phyloP scores from a whole-genome alignment of 2,797 vertebrate species.

The Scleropages formosus region DNA sequence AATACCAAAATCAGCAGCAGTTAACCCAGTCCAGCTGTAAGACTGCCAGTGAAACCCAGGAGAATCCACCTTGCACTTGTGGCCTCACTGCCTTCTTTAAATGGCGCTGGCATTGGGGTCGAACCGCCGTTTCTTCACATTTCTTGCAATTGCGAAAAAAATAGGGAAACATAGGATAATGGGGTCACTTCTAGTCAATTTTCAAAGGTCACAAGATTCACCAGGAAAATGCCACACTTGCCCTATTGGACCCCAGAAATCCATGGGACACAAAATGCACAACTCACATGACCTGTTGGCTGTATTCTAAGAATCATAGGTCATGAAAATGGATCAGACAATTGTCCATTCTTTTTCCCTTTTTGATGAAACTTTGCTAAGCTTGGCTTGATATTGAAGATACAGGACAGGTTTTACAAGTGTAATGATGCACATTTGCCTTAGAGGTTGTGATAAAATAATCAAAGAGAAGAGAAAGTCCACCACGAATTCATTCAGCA shows the following conservation, averaged over 20 bases:
- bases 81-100: constrained; percentile 60
- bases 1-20: constrained; percentile 47
- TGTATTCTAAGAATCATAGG: neutral
- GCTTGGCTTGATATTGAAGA: neutral
- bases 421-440: neutral
- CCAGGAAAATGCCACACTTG: constrained; percentile 29
- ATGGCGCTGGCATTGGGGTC: constrained; percentile 79
- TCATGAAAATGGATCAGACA: neutral
- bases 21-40: constrained; percentile 54
- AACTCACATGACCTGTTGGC: neutral
- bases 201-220: constrained; percentile 21
- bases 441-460: neutral
- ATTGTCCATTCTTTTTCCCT: neutral
- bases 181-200: constrained; percentile 52
- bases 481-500: neutral
- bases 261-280: neutral
- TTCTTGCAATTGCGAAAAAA: constrained; percentile 73
- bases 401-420: neutral
- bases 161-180: constrained; percentile 42
- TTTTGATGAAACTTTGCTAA: neutral
- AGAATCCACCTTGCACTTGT: constrained; percentile 56
- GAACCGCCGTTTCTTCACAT: constrained; percentile 86
- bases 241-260: constrained; percentile 35
- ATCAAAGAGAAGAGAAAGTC: neutral
- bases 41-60: constrained; percentile 47